Base-by-base conservation (phyloP, 2,797 vertebrate species). In the Takifugu ocellatus region DNA sequence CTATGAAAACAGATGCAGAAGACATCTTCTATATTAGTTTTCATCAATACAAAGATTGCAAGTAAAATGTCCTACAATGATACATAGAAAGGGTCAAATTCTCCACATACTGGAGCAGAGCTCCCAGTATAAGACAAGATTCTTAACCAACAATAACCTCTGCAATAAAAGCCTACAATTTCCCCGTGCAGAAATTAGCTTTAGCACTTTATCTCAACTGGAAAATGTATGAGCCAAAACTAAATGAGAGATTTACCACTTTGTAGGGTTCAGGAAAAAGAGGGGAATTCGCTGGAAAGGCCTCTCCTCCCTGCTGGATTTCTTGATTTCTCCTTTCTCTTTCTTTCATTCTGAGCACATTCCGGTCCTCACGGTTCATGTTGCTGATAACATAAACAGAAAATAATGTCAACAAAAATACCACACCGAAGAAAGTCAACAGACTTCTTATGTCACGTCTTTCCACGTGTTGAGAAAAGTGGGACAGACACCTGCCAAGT, bases 341-440 rank as follows among this genome's bases (percentile, higher is more conserved):
- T 96, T 99, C 97, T 98, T 98, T 98, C 95, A 98, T 94, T 92
- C 97, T 96, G 91, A 99, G 96, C 93, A 96, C 96, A 98, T 99
- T 98, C 91, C 96, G 95, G 92, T 99, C 97, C 92, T 98, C 97
- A 94, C 95, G 95, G 95, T 97, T 99, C 97, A 99, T 99, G 96
- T 97, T 98, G 96, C 97, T 99, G 82, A 57, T 69, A 92, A 92
- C 55, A 90, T 61, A 84, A 73, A 78, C 61, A 77, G 44, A 82
- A 78, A 49, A 80, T 78, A 39, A 74, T 42, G 56, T 82, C 52
- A 75, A 46, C 50, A 68, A 21, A 51, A 64, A 62, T 49, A 36
- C 47, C 24, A 65, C 5, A 21, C 42, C 6, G 54, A 57, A 16
- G 25, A 44, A 49, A 54, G 27, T 68, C 29, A 61, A 65, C 36